Conservation (phyloP, 2,113 vertebrate genomes). For the Cinclus mexicanus region DNA sequence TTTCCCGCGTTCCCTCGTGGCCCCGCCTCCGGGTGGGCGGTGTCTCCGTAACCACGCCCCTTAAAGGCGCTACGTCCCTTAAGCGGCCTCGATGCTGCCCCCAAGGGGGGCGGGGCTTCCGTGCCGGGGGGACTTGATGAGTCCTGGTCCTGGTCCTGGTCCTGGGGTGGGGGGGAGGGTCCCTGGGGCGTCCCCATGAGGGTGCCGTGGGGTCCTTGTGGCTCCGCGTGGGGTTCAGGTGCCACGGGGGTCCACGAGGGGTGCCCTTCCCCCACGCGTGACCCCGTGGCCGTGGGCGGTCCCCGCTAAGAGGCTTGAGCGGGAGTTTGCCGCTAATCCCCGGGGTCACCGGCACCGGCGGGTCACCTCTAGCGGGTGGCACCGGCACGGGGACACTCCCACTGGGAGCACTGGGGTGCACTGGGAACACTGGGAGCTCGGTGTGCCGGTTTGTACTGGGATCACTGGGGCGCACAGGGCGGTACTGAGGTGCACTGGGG, state of each 20-base stretch:
- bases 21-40: background rate
- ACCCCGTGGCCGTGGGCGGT: background rate
- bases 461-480: too few species aligned
- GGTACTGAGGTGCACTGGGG: background rate
- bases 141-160: too few species aligned
- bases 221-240: background rate
- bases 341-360: background rate
- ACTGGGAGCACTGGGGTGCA: background rate
- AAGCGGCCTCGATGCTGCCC: background rate
- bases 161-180: too few species aligned
- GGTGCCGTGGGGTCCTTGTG: too few species aligned
- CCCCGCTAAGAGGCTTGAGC: background rate
- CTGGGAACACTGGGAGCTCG: background rate
- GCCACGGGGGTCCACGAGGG: background rate
- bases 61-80: background rate
- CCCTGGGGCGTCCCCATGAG: background rate
- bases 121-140: background rate
- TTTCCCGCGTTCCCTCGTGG: background rate
- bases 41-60: rapidly evolving
- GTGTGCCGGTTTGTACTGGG: background rate
- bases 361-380: background rate
- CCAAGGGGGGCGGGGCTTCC: background rate
- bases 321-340: background rate
- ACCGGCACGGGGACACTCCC: background rate
- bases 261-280: background rate